Base-by-base conservation (phyloP, 2,113 vertebrate genomes). In the Dasyornis broadbenti region DNA sequence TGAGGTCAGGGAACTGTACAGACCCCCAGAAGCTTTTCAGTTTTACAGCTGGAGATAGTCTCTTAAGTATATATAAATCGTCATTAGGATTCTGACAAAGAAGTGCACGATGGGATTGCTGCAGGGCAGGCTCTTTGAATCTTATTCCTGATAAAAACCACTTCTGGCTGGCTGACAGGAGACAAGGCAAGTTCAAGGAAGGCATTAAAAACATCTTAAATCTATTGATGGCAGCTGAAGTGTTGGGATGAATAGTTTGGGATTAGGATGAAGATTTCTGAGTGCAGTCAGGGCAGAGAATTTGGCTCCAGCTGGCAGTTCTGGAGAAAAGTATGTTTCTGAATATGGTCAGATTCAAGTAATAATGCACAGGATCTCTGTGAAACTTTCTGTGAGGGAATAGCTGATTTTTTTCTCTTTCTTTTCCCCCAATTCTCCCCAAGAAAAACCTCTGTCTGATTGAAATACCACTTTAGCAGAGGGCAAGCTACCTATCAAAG, bases 41-140 rank as follows among this genome's bases (percentile, higher is more conserved):
- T 97, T 97, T 97, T 98, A 96, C 97, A 98, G 97, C 97, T 98
- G 98, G 97, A 98, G 98, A 98, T 95, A 93, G 97, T 98, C 98
- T 98, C 98, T 98, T 97, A 98, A 97, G 98, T 98, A 97, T 97
- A 98, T 98, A 98, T 98, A 97, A 98, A 97, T 97, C 79, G 79
- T 98, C 98, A 97, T 98, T 98, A 98, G 98, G 97, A 98, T 98
- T 98, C 98, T 97, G 97, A 98, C 97, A 98, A 97, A 98, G 97
- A 97, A 97, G 92, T 98, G 97, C 97, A 98, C 94, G 95, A 97
- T 98, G 98, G 98, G 98, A 98, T 98, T 94, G 97, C 98, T 98
- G 96, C 97, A 97, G 98, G 98, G 98, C 98, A 98, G 97, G 87
- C 90, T 97, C 97, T 98, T 98, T 98, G 98, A 98, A 98, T 98